Base-by-base conservation (phyloP, 2,888 invertebrate genomes). In the Scelioninae gen. 1 region DNA sequence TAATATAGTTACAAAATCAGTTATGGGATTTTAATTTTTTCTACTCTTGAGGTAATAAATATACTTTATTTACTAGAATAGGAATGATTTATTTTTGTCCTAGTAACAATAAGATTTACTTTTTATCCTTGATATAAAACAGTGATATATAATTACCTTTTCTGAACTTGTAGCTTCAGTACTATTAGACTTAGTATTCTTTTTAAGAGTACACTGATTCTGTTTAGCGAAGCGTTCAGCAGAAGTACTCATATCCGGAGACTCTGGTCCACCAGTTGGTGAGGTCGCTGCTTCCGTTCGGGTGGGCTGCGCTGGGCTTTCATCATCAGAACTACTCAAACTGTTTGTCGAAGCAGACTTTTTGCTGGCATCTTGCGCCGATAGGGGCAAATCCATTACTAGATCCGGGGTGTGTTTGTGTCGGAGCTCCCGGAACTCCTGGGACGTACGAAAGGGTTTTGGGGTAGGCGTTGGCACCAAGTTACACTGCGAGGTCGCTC, bases 201-300 rank as follows among this genome's bases (percentile, higher is more conserved):
- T 96, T 89, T 96, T 96, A 71, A 96, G 92, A 0, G 96, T 96
- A 86, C 95, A 95, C 91, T 96, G 96, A 89, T 96, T 96, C 86
- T 96, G 96, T 88, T 96, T 95, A 62, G 96, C 96, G 90, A 96
- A 96, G 34, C 95, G 93, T 89, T 96, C 96, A 0, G 96, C 96
- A 0, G 95, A 95, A 10, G 96, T 96, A 78, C 95, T 95, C 94
- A 95, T 94, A 84, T 95, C 95, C 0, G 95, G 94, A 72, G 94
- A 94, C 81, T 94, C 94, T 0, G 94, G 93, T 0, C 92, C 93
- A 10, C 91, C 91, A 0, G 91, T 88, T 8, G 91, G 91, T 49
- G 92, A 92, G 9, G 91, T 88, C n/a, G 89, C 90, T 8, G 91
- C 90, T 84, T 92, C 92, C 13, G 91, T 88, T 87, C 80, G 88